Evolutionary conservation across 1,140 invertebrate genomes (phyloP).

Genomic region (Panagrolaimus sp.): DNA sequence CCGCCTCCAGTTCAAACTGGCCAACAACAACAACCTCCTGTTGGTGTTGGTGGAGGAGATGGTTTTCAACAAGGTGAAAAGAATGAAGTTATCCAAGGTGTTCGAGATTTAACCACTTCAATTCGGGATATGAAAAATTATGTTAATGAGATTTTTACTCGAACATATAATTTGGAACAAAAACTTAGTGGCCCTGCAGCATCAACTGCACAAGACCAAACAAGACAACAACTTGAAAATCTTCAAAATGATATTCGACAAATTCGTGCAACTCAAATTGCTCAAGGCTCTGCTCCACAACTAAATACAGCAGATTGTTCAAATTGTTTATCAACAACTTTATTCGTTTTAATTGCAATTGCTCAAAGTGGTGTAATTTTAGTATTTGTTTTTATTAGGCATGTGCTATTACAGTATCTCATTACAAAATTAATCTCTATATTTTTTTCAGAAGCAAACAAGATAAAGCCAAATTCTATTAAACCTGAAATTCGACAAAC

Average conservation of each 20-base stretch:
- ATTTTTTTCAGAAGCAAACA: slow-evolving; percentile 49
- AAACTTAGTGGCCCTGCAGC: slow-evolving; percentile 31
- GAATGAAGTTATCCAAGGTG: slow-evolving; percentile 50
- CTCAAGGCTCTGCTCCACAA: neutral
- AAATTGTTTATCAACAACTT: slow-evolving; percentile 41
- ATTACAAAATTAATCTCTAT: neutral
- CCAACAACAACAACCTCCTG: neutral
- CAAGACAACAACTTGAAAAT: slow-evolving; percentile 32
- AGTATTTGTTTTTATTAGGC: slow-evolving; percentile 52
- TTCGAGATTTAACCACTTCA: slow-evolving; percentile 47
- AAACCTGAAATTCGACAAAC: slow-evolving; percentile 11
- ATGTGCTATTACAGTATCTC: slow-evolving; percentile 11
- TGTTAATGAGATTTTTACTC: slow-evolving; percentile 58
- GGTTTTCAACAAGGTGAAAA: slow-evolving; percentile 50
- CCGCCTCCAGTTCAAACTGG: neutral
- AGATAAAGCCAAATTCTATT: slow-evolving; percentile 58
- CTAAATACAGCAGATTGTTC: slow-evolving; percentile 16
- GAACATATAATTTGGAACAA: slow-evolving; percentile 56
- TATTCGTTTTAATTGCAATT: slow-evolving; percentile 46
- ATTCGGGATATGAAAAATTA: slow-evolving; percentile 57
- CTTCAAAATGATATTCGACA: slow-evolving; percentile 43
- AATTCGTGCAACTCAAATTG: slow-evolving; percentile 35
- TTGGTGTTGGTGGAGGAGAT: neutral
- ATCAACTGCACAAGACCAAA: slow-evolving; percentile 16
- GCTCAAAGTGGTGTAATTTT: slow-evolving; percentile 46